Evolutionary conservation across 2,113 vertebrate species (phyloP).

Genomic region (Pelodiscus sinensis): DNA sequence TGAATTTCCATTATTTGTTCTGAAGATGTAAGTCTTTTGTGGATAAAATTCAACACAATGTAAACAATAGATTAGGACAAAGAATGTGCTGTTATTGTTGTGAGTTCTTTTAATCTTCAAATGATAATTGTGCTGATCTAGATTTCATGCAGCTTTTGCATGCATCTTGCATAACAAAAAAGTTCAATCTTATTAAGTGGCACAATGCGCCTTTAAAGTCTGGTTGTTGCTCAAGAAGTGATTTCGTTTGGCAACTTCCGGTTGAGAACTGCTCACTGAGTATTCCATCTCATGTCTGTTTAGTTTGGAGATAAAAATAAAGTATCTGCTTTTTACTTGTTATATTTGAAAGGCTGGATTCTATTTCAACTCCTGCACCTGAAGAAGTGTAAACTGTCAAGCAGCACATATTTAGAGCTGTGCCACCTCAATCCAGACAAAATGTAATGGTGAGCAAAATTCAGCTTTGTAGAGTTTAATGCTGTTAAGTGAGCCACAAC

Average conservation of each 20-base stretch:
- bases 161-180: constrained; percentile 61
- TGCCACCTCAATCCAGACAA: not conserved
- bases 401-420: not conserved
- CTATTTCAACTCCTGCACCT: not conserved
- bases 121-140: constrained; percentile 71
- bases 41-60: constrained; percentile 59
- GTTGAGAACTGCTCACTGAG: constrained; percentile 29
- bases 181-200: constrained; percentile 58
- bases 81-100: constrained; percentile 73
- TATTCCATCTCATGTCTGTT: not conserved
- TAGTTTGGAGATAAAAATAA: constrained; percentile 21
- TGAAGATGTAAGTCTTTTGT: constrained; percentile 43
- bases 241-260: constrained; percentile 40
- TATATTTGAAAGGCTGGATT: not conserved
- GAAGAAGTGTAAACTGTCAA: not conserved
- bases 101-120: constrained; percentile 78
- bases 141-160: constrained; percentile 74
- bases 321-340: not conserved
- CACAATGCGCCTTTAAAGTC: constrained; percentile 49
- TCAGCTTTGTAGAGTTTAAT: not conserved
- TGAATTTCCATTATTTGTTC: constrained; percentile 33
- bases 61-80: constrained; percentile 61
- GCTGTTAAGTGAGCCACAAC: not conserved
- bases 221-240: constrained; percentile 56
- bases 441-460: not conserved